phyloP scores from a whole-genome alignment of 92 coral and sea anemone species.

The Parazoanthus atlanticus region DNA sequence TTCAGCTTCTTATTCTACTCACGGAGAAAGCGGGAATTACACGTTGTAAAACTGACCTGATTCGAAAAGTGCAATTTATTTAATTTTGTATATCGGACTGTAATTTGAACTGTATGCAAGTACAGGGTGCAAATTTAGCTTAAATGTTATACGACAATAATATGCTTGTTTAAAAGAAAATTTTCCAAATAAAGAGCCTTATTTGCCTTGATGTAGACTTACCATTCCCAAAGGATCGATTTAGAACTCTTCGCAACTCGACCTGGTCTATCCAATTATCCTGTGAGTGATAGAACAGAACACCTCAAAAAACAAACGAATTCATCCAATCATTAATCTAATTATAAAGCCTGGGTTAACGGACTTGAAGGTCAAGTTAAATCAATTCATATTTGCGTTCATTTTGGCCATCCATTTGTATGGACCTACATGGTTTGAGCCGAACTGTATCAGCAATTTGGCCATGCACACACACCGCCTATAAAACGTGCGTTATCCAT shows the following conservation, averaged over 20 bases:
- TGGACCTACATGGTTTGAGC: no score
- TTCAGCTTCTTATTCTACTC: no score
- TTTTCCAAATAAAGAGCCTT: not conserved
- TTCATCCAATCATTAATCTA: not conserved
- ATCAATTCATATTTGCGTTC: not conserved
- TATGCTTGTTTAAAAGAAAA: no score
- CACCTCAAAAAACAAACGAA: not conserved
- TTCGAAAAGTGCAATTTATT: no score
- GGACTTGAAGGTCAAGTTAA: not conserved
- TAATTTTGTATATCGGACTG: no score
- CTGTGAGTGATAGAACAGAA: not conserved
- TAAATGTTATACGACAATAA: no score
- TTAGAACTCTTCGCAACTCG: constrained; percentile 8
- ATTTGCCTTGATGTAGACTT: not conserved
- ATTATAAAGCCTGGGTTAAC: not conserved
- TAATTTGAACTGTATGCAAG: no score
- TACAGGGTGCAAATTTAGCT: no score
- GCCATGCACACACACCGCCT: no score
- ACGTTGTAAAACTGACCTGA: not conserved
- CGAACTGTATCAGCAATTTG: no score
- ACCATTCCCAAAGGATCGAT: not conserved
- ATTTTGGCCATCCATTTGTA: not conserved
- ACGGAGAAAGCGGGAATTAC: not conserved
- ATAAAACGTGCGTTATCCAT: no score
- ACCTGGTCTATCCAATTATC: constrained; percentile 21